These are phyloP conservation scores for Frankliniella fusca DNA, from an alignment of 2,888 invertebrate genomes.

Conservation along the genomic window DNA sequence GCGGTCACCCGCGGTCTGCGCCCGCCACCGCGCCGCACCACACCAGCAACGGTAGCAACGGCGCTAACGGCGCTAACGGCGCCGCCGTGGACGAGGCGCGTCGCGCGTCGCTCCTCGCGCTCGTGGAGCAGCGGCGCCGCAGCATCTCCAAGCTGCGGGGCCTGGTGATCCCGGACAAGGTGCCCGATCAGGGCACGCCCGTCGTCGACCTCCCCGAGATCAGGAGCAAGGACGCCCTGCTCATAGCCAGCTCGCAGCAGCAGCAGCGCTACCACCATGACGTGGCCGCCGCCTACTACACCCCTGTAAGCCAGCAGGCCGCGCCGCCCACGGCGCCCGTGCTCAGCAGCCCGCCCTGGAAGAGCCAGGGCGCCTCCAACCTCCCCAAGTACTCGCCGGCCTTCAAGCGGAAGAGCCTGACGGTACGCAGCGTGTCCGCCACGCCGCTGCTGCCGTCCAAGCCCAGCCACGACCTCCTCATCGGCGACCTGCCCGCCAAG, in stretches of 20 bases:
- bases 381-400: constrained; percentile 78
- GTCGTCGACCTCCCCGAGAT: constrained; percentile 78
- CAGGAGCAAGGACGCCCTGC: constrained; percentile 64
- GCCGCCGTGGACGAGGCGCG: constrained; percentile 49
- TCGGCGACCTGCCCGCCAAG: constrained; percentile 44
- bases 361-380: constrained; percentile 46
- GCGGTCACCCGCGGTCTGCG: constrained; percentile 42
- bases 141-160: constrained; percentile 81
- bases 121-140: constrained; percentile 76
- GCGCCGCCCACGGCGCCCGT: constrained; percentile 26
- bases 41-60: constrained; percentile 10
- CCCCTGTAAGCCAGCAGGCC: constrained; percentile 28
- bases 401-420: constrained; percentile 69
- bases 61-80: constrained; percentile 41
- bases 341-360: constrained; percentile 40
- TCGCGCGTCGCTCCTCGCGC: constrained; percentile 64
- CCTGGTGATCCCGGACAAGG: constrained; percentile 78
- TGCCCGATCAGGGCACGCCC: constrained; percentile 50
- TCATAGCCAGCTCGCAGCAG: constrained; percentile 42
- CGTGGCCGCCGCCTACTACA: constrained; percentile 29
- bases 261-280: neutral
- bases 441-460: constrained; percentile 14
- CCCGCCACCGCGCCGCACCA: constrained; percentile 14
- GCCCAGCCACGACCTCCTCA: constrained; percentile 40
- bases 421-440: constrained; percentile 52